Percentiles rank a stretch among this genome's conserved stretches.
phyloP scores from a whole-genome alignment of 2,888 invertebrate species.

The Limnephilus rhombicus region DNA sequence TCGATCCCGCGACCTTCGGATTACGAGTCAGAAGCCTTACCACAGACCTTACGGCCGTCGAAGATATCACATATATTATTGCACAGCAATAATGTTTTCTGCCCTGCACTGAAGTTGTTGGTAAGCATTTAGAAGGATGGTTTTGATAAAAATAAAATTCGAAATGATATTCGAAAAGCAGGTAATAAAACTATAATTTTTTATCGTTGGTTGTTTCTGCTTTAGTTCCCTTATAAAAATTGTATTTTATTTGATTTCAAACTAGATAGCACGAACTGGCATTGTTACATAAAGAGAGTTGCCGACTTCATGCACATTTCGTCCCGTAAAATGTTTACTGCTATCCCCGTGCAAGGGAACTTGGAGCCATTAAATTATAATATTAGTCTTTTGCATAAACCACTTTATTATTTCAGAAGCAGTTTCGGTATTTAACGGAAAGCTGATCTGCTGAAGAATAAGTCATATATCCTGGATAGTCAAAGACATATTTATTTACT shows the following conservation, averaged over 20 bases:
- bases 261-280: conserved; percentile 44
- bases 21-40: too few relatives aligned
- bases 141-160: not conserved
- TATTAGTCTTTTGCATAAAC: not conserved
- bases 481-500: not conserved
- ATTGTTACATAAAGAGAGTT: conserved; percentile 36
- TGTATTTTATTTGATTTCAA: conserved; percentile 35
- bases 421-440: not conserved
- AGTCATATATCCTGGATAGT: not conserved
- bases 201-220: not conserved
- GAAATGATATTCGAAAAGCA: not conserved
- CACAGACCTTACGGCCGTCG: too few relatives aligned
- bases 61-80: too few relatives aligned
- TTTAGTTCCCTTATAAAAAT: conserved; percentile 12
- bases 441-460: not conserved
- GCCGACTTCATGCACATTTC: conserved; percentile 22
- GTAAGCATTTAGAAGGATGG: not conserved
- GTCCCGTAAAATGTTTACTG: conserved; percentile 43
- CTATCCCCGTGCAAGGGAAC: conserved; percentile 24
- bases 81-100: too few relatives aligned
- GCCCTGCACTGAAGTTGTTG: too few relatives aligned
- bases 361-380: conserved; percentile 14
- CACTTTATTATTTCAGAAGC: not conserved
- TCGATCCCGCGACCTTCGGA: too few relatives aligned
- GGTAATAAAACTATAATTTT: not conserved